These are phyloP conservation scores for Rotaria magnacalcarata DNA, from an alignment of 2,888 invertebrate species.

Conservation along the genomic window DNA sequence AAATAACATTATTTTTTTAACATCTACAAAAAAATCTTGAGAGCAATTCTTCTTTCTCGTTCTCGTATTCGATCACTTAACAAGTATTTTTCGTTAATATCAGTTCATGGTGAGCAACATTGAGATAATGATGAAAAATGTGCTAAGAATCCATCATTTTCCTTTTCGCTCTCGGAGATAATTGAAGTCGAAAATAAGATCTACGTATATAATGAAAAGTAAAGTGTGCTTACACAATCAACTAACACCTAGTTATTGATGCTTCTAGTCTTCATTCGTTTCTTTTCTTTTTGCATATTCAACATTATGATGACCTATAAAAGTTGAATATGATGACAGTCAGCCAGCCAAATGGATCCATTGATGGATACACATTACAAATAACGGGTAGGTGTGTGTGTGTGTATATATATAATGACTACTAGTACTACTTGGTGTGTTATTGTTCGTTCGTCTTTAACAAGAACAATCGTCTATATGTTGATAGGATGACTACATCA, in stretches of 20 bases:
- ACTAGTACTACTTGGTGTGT: not conserved
- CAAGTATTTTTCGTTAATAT: not conserved
- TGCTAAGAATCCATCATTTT: not conserved
- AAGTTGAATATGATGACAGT: conserved; percentile 29
- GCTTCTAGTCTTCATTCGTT: not conserved
- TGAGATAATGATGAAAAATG: conserved; percentile 20
- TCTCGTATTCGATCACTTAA: not conserved
- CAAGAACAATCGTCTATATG: conserved; percentile 10
- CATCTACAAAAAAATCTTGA: not conserved
- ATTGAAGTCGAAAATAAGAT: conserved; percentile 11
- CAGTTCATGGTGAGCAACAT: conserved; percentile 22
- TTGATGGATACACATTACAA: conserved; percentile 24
- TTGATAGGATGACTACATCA: conserved; percentile 25
- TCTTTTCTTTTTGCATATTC: not conserved
- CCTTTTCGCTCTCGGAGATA: not conserved
- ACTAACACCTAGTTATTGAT: conserved; percentile 31
- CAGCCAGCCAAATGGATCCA: conserved; percentile 25
- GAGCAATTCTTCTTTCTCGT: not conserved
- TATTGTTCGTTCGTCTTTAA: conserved; percentile 21
- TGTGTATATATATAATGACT: not conserved
- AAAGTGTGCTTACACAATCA: conserved; percentile 29
- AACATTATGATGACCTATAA: conserved; percentile 26
- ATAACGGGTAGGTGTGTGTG: conserved; percentile 11
- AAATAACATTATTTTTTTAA: not conserved
- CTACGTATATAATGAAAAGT: not conserved